Percentiles rank a stretch among this genome's conserved stretches.
phyloP scores from a whole-genome alignment of 2,797 vertebrate genomes.

The Thripadectes ignobilis region DNA sequence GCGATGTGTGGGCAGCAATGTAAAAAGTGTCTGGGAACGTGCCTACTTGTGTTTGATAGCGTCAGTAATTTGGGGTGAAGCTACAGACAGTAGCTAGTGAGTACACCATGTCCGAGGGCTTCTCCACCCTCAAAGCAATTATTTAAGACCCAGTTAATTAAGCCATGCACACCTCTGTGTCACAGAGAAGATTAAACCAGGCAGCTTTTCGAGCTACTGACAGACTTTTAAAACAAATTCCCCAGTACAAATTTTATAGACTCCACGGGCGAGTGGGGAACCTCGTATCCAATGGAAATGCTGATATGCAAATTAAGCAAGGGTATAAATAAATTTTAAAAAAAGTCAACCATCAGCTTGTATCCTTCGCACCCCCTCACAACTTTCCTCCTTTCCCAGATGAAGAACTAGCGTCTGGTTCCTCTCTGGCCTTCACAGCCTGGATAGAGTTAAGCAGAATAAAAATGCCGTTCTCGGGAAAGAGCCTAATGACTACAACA shows the following conservation, averaged over 20 bases:
- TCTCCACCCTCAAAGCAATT: neutral
- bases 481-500: constrained; percentile 44
- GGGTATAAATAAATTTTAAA: neutral
- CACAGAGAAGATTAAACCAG: neutral
- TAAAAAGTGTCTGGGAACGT: neutral
- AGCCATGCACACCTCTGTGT: neutral
- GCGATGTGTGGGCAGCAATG: accelerated
- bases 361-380: neutral
- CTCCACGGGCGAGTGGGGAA: neutral
- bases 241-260: accelerated
- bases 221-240: neutral
- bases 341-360: neutral
- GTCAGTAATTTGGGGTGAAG: neutral
- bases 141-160: neutral
- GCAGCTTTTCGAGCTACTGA: neutral
- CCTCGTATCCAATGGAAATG: neutral
- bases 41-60: accelerated
- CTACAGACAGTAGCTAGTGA: neutral
- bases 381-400: neutral
- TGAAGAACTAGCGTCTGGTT: neutral
- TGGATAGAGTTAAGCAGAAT: neutral
- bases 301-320: neutral
- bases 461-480: neutral
- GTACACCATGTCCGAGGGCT: neutral
- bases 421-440: neutral